Percentiles rank a stretch among this genome's conserved stretches.
Conservation (phyloP, 2,113 vertebrate species). For the Pelmatolapia mariae region DNA sequence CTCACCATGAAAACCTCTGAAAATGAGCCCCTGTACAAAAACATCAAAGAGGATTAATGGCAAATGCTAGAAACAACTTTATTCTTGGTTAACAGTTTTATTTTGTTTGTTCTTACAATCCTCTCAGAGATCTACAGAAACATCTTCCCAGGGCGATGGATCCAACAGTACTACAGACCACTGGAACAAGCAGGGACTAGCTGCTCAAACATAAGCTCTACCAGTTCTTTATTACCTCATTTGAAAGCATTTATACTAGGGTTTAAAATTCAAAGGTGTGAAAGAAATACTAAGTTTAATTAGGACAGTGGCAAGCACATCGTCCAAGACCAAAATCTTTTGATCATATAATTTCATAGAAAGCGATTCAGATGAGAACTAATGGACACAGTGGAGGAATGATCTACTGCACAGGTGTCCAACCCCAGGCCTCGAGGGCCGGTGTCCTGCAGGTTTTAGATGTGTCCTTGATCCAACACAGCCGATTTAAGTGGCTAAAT, state of each 20-base stretch:
- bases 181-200: neutral
- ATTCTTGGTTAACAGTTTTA: neutral
- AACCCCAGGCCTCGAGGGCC: neutral
- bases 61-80: neutral
- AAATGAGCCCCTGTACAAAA: slow-evolving; percentile 82
- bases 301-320: neutral
- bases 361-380: neutral
- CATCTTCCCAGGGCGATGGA: neutral
- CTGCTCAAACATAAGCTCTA: neutral
- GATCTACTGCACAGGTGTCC: neutral
- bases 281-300: neutral
- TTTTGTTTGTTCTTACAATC: neutral
- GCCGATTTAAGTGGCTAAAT: neutral
- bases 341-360: neutral
- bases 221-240: neutral
- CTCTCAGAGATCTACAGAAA: neutral
- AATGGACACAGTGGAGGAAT: neutral
- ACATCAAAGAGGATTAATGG: neutral
- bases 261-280: neutral
- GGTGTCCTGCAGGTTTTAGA: neutral
- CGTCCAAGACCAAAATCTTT: neutral
- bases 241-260: neutral
- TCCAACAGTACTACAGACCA: too few species aligned
- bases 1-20: slow-evolving; percentile 92
- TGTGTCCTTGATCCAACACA: neutral